phyloP scores from a whole-genome alignment of 64 coral and sea anemone genomes.

The Pocillopora verrucosa region DNA sequence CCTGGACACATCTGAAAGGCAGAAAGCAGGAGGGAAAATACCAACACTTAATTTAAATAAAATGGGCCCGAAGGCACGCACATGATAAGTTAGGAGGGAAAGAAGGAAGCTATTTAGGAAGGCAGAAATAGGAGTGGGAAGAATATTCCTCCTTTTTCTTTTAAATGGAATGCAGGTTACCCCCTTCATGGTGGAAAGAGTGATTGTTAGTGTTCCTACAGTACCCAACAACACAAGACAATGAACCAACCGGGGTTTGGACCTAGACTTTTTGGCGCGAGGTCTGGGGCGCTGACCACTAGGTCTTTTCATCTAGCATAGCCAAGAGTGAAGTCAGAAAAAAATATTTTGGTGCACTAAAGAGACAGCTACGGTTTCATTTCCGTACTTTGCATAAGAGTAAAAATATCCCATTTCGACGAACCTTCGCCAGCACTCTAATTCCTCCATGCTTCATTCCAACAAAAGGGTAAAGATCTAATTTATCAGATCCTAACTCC shows the following conservation, averaged over 20 bases:
- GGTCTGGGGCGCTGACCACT: no score
- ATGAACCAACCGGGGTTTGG: no score
- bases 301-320: no score
- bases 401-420: background rate
- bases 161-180: no score
- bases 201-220: no score
- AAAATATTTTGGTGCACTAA: background rate
- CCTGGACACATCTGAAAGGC: slow-evolving; percentile 1
- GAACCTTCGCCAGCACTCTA: slow-evolving; percentile 28
- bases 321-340: background rate
- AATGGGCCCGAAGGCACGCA: background rate
- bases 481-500: background rate
- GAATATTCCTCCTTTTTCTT: no score
- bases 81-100: background rate
- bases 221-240: no score
- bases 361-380: background rate
- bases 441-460: slow-evolving; percentile 39
- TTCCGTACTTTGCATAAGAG: background rate
- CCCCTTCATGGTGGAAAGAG: no score
- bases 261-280: no score
- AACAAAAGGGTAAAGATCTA: slow-evolving; percentile 31
- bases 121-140: background rate
- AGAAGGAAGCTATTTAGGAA: background rate
- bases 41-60: background rate
- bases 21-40: background rate